phyloP scores from a whole-genome alignment of 2,113 vertebrate genomes.

The Mustela nigripes region DNA sequence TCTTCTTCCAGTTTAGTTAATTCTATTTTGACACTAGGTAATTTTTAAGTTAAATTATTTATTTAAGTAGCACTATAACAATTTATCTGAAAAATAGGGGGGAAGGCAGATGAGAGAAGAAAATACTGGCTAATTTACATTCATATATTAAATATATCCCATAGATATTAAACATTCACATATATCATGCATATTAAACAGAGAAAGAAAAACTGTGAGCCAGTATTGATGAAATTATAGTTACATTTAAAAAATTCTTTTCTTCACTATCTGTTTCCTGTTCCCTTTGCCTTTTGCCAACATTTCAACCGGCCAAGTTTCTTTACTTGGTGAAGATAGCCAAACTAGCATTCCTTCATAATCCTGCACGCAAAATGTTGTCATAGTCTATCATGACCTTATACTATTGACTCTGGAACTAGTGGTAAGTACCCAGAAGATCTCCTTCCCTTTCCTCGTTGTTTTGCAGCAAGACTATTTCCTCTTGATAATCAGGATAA shows the following conservation, averaged over 20 bases:
- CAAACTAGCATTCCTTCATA: background rate
- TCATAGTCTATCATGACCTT: background rate
- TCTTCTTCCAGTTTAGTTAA: background rate
- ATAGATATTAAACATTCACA: background rate
- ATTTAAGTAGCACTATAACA: background rate
- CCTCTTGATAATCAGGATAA: background rate
- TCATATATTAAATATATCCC: background rate
- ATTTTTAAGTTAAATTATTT: background rate
- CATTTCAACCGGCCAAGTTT: background rate
- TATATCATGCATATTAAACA: background rate
- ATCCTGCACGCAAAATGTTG: background rate
- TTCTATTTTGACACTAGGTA: background rate
- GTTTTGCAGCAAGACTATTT: background rate
- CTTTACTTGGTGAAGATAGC: background rate
- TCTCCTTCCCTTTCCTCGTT: background rate
- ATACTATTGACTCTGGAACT: background rate
- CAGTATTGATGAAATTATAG: background rate
- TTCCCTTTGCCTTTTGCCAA: background rate
- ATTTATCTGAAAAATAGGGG: background rate
- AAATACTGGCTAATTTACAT: background rate
- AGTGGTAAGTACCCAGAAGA: background rate
- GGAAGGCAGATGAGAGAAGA: background rate
- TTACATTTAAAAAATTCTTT: background rate
- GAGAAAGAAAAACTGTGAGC: background rate
- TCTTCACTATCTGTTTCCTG: background rate